Evolutionary conservation across 2,888 invertebrate genomes (phyloP).

Genomic region (Papilio gigon): DNA sequence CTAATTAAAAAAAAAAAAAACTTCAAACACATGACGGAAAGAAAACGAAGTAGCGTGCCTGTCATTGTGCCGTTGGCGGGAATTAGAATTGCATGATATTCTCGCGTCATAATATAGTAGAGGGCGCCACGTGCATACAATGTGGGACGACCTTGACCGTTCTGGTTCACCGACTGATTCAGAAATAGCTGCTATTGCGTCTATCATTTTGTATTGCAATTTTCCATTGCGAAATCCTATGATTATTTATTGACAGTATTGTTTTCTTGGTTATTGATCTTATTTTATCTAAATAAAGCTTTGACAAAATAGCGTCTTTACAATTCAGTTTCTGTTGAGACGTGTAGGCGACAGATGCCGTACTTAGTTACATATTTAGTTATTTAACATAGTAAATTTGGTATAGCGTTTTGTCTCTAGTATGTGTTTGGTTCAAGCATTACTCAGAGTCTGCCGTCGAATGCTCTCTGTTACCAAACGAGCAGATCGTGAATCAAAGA

Average conservation of each 20-base stretch:
- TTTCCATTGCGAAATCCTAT: constrained; percentile 15
- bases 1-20: background rate
- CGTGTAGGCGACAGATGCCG: no score
- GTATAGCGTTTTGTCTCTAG: no score
- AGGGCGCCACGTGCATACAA: constrained; percentile 39
- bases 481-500: no score
- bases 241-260: background rate
- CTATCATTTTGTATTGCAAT: constrained; percentile 16
- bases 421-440: no score
- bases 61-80: constrained; percentile 12
- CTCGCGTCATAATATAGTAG: constrained; percentile 21
- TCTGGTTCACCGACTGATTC: constrained; percentile 34
- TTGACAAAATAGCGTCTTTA: no score
- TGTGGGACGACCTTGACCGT: constrained; percentile 43
- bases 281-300: background rate
- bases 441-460: no score
- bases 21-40: background rate
- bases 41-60: constrained; percentile 8
- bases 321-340: no score
- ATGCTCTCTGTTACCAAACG: no score
- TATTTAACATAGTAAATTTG: no score
- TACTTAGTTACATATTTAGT: no score
- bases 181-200: constrained; percentile 40
- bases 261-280: background rate
- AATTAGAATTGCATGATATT: constrained; percentile 31